Evolutionary conservation across 2,797 vertebrate species (phyloP), one percentile per base, ranked within the genome.

Genomic region (Amazona finschi): DNA sequence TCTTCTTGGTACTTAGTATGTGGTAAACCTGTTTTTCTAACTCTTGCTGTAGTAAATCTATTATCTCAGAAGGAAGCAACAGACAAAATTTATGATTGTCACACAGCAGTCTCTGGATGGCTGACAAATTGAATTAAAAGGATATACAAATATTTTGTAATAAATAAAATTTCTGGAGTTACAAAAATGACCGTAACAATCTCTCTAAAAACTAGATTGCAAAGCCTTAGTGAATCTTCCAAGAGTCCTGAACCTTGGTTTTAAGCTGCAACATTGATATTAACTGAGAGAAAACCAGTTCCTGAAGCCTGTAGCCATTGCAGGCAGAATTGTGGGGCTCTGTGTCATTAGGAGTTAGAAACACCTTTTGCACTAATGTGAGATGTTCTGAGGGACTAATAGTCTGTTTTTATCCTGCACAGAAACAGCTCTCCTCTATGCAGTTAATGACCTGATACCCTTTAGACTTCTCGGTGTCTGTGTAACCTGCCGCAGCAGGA

Each of bases 361-460:
- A 82, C 41, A 76, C 38, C 52, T 82, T 85, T 89, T 82, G 49
- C 72, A 38, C 57, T 58, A 22, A 58, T 36, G n/a, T n/a, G 31
- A 92, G 39, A 24, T 73, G 36, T 86, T 90, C 83, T 62, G 46
- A 82, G 71, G 41, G 18, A 73, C 67, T 88, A 84, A 91, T 70
- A 81, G 36, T 53, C 81, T 85, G 41, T 36, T 76, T 89, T 91
- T 69, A 80, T 82, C 65, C 64, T 57, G 77, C 64, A 67, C 3
- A 24, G 92, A 89, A 93, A 43, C 52, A 79, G 71, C 90, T 89
- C 77, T 96, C 43, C 38, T 90, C 71, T 67, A 36, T 39, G 71
- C 66, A 64, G 86, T 87, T 94, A 90, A 41, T 87, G 86, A 87
- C 92, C 88, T 76, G 52, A 67, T 82, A 94, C 67, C 90, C 71